Conservation (phyloP, 2,113 vertebrate species). For the Galbula dea region DNA sequence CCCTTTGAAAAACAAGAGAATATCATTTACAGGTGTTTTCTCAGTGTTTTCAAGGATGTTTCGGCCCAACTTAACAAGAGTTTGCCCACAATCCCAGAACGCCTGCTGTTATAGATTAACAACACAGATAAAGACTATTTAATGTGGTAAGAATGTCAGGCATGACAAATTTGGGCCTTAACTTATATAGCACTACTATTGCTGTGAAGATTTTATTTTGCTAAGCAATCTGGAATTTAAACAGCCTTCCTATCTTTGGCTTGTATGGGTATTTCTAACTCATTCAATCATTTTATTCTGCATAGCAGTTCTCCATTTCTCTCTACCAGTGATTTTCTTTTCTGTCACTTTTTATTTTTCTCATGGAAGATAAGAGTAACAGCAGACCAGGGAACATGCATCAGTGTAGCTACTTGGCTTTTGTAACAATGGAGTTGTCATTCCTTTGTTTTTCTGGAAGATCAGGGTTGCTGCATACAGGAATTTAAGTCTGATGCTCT, state of each 20-base stretch:
- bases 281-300: neutral
- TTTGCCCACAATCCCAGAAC: neutral
- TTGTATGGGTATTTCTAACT: neutral
- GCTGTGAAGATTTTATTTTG: neutral
- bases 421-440: neutral
- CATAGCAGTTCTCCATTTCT: neutral
- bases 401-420: neutral
- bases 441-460: neutral
- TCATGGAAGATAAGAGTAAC: neutral
- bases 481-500: neutral
- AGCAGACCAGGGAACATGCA: neutral
- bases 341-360: neutral
- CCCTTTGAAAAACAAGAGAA: neutral
- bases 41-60: neutral
- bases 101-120: neutral
- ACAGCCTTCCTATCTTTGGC: neutral
- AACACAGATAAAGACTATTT: neutral
- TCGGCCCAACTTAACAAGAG: neutral
- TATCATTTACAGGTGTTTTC: neutral
- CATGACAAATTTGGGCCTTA: neutral
- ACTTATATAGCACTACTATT: neutral
- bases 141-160: neutral
- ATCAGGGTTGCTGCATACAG: accelerated
- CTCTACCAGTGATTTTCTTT: neutral
- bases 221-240: neutral